Base-by-base conservation (phyloP, 2,888 invertebrate genomes). In the Diachrysia chrysitis region DNA sequence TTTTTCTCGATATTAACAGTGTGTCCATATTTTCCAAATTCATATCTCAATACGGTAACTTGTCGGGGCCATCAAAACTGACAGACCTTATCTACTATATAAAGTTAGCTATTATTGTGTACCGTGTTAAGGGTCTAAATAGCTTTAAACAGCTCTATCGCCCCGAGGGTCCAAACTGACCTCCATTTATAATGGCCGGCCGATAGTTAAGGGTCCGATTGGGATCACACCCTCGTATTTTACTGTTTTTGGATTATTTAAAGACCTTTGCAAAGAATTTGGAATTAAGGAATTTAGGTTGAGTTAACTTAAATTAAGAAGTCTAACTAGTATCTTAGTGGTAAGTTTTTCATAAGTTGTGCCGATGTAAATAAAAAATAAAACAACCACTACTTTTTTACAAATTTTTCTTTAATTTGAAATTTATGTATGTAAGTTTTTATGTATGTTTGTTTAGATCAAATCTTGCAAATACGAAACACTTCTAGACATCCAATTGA, bases 101-200 rank as follows among this genome's bases (percentile, higher is more conserved):
- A 64, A 46, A 61, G 63, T 67, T 37, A 51, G 23, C 46, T 72
- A 66, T 73, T 65, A 55, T 59, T 71, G 61, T 69, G 58, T 78
- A 58, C 58, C 60, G 32, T 51, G 19, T 23, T 14, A 66, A 46
- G 58, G 72, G 65, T 55, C 63, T 59, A 58, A 69, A 79, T 69
- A 63, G 48, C 61, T 54, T 14, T 58, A 67, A 55, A 57, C 65
- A 53, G 35, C 58, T 76, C 32, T 58, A 66, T 46, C 21, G 21
- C 12, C 56, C 61, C 0, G 10, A 65, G 46, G 58, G 32, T 29
- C 25, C 12, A 51, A 58, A 57, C 57, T 65, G 63, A 60, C 64
- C 73, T 53, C 21, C 48, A 58, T 74, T 32, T 48, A 48, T 72
- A 63, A 78, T 71, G 62, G 46, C 37, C 19, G 46, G 21, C n/a